Percentiles rank a stretch among this genome's conserved stretches.
These are phyloP conservation scores for Tretioscincus oriximinensis DNA, from an alignment of 2,113 vertebrate genomes.

Conservation along the genomic window DNA sequence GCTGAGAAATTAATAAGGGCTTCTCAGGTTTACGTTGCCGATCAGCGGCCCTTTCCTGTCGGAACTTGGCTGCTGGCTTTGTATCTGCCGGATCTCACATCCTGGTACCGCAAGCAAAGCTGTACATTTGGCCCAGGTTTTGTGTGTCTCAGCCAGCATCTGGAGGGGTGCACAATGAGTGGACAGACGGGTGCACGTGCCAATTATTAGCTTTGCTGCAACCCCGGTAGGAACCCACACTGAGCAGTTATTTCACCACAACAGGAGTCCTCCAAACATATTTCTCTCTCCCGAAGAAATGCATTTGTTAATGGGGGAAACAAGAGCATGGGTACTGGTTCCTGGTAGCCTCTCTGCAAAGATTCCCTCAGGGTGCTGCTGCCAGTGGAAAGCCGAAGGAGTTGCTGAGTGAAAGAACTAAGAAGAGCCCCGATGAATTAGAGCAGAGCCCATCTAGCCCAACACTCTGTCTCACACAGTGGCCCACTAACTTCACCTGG, in stretches of 20 bases:
- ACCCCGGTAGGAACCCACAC: background rate
- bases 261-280: background rate
- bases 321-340: background rate
- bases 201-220: background rate
- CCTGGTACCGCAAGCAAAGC: background rate
- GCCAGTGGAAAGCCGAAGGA: too few species aligned
- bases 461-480: too few species aligned
- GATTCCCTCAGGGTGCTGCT: background rate
- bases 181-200: accelerated
- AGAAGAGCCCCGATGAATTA: too few species aligned
- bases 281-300: too few species aligned
- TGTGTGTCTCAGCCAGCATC: background rate
- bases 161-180: background rate
- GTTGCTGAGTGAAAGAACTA: background rate
- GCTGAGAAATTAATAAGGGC: constrained; percentile 23
- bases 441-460: too few species aligned
- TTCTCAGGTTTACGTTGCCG: background rate
- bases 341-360: background rate
- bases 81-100: background rate
- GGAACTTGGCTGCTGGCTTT: background rate
- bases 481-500: too few species aligned
- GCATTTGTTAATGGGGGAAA: background rate
- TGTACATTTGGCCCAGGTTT: background rate
- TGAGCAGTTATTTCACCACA: background rate
- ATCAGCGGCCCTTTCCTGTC: background rate